A percentile compares a stretch with the other conserved stretches of the same genome.
These are phyloP conservation scores for Micrasema longulum DNA, from an alignment of 1,140 invertebrate genomes.

Conservation along the genomic window DNA sequence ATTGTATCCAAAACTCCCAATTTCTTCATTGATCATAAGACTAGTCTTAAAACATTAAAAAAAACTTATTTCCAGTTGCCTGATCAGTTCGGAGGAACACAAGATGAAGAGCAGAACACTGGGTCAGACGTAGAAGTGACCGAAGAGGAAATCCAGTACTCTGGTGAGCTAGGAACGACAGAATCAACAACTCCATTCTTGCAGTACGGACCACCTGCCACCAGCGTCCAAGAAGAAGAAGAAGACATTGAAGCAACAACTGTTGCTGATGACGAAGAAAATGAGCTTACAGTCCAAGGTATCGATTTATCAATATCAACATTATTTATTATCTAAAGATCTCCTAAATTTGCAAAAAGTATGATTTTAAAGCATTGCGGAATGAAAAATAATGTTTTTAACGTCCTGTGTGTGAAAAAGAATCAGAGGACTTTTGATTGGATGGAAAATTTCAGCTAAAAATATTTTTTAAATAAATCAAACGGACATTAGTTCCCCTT, in stretches of 20 bases:
- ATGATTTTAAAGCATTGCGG: too few species aligned
- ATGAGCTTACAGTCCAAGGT: conserved; percentile 44
- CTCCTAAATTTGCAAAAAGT: too few species aligned
- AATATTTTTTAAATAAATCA: too few species aligned
- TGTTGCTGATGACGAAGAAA: conserved; percentile 2
- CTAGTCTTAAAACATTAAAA: not conserved
- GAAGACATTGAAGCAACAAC: not conserved
- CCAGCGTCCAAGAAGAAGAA: conserved; percentile 38
- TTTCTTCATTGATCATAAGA: not conserved
- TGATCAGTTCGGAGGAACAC: conserved; percentile 1
- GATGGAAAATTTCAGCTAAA: too few species aligned
- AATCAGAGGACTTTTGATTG: too few species aligned
- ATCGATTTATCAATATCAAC: not conserved
- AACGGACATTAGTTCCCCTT: too few species aligned
- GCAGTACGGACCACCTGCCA: conserved; percentile 46
- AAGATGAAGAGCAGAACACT: conserved; percentile 19
- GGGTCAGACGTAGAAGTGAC: conserved; percentile 47
- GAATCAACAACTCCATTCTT: conserved; percentile 45
- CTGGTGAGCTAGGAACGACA: conserved; percentile 49
- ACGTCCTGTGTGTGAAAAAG: too few species aligned
- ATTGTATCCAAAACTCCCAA: not conserved
- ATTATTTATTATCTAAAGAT: not conserved
- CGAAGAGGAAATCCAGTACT: conserved; percentile 52
- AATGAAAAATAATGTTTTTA: too few species aligned
- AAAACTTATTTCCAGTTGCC: not conserved